These are phyloP conservation scores for Sarcophilus harrisii DNA, from an alignment of 2,797 vertebrate genomes.

Conservation along the genomic window DNA sequence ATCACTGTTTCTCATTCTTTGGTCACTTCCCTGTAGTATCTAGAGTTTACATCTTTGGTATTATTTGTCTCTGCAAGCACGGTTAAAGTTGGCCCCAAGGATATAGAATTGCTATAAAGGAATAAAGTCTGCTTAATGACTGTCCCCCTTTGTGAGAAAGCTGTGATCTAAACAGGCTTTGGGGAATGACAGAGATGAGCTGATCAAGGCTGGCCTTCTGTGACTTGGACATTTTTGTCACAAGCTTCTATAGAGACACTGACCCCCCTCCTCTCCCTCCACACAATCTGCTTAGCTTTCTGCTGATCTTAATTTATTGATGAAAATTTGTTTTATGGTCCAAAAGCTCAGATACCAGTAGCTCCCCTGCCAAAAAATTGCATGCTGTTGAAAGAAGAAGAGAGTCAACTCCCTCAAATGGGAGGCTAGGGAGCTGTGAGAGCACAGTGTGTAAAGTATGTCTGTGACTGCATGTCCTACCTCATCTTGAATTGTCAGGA, in stretches of 20 bases:
- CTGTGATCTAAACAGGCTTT: not conserved
- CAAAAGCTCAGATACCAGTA: constrained; percentile 71
- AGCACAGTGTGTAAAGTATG: not conserved
- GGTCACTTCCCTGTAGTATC: not conserved
- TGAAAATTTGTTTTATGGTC: constrained; percentile 80
- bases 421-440: constrained; percentile 53
- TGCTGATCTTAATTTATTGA: constrained; percentile 82
- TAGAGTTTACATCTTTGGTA: not conserved
- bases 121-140: not conserved
- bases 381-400: constrained; percentile 36
- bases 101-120: not conserved
- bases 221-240: not conserved
- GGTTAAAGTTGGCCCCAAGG: rapidly evolving
- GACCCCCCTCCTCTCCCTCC: constrained; percentile 55
- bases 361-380: constrained; percentile 74
- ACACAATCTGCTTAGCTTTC: constrained; percentile 66
- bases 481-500: not conserved
- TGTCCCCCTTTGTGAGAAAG: not conserved
- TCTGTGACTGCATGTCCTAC: not conserved
- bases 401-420: constrained; percentile 61
- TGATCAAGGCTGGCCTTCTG: not conserved
- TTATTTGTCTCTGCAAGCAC: not conserved
- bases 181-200: not conserved
- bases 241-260: constrained; percentile 46
- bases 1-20: not conserved